Percentiles rank a stretch among this genome's conserved stretches.
Conservation (phyloP, 2,797 vertebrate genomes). For the Valencia hispanica region DNA sequence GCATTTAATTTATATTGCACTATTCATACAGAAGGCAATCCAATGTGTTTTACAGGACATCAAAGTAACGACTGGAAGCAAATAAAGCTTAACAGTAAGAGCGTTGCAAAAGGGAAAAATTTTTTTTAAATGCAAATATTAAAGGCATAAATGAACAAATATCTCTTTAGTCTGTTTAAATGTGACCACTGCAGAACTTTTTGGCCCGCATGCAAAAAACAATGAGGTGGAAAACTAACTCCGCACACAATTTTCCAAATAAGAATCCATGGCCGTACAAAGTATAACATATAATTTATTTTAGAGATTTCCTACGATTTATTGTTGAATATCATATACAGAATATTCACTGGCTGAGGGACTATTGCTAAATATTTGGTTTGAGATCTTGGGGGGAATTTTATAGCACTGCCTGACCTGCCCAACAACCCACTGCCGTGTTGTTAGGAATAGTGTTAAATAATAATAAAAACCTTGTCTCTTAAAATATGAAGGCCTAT, state of each 20-base stretch:
- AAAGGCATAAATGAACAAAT: background rate
- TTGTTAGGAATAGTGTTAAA: background rate
- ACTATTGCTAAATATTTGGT: slow-evolving; percentile 5
- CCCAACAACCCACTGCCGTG: background rate
- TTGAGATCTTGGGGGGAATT: background rate
- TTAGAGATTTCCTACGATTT: background rate
- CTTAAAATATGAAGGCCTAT: background rate
- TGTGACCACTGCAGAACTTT: background rate
- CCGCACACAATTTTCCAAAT: too few relatives aligned
- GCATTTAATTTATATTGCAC: background rate
- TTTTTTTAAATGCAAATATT: background rate
- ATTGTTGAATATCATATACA: background rate
- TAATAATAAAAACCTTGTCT: background rate
- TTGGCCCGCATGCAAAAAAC: background rate
- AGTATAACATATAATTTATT: too few relatives aligned
- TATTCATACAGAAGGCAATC: background rate
- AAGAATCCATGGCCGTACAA: too few relatives aligned
- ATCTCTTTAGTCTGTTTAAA: too few relatives aligned
- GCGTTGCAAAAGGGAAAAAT: background rate
- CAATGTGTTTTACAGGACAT: background rate
- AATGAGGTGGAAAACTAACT: too few relatives aligned
- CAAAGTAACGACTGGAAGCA: background rate
- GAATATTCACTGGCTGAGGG: background rate
- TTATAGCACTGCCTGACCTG: background rate
- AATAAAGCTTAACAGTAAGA: background rate